Percentiles rank a stretch among this genome's conserved stretches.
These are phyloP conservation scores for Drosophila fungiperda DNA, from an alignment of 2,888 invertebrate genomes.

Conservation along the genomic window DNA sequence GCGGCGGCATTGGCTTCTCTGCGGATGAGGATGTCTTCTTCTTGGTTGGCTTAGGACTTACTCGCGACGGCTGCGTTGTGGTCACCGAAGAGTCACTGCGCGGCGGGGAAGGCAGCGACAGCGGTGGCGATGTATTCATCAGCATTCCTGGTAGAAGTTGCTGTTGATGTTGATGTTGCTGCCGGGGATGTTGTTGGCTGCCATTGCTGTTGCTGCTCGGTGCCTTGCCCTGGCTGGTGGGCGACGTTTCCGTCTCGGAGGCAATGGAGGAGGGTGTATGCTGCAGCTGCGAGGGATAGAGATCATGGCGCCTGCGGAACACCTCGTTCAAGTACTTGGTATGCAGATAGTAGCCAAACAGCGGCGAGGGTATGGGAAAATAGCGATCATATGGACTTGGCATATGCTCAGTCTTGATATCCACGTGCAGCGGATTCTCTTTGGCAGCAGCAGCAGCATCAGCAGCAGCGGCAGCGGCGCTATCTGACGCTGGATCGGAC, in stretches of 20 bases:
- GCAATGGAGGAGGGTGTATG: conserved; percentile 84
- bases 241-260: conserved; percentile 81
- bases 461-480: conserved; percentile 14
- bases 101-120: conserved; percentile 81
- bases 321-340: conserved; percentile 88
- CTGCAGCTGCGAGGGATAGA: conserved; percentile 85
- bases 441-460: conserved; percentile 48
- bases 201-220: conserved; percentile 46
- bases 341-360: conserved; percentile 88
- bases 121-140: conserved; percentile 71
- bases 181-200: conserved; percentile 23
- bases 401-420: conserved; percentile 85
- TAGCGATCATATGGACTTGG: conserved; percentile 85
- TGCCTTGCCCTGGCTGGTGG: conserved; percentile 56
- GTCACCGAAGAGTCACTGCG: conserved; percentile 80
- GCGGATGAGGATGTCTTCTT: conserved; percentile 48
- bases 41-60: conserved; percentile 70
- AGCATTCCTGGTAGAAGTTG: conserved; percentile 56
- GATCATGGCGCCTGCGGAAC: conserved; percentile 87
- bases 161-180: conserved; percentile 31
- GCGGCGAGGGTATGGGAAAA: conserved; percentile 84
- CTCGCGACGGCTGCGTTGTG: conserved; percentile 49
- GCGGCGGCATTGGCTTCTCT: conserved; percentile 85
- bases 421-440: conserved; percentile 83
- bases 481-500: conserved; percentile 29